Evolutionary conservation across 2,888 invertebrate genomes (phyloP), one percentile per base, ranked within the genome.

Genomic region (Cecidostiba fungosa): DNA sequence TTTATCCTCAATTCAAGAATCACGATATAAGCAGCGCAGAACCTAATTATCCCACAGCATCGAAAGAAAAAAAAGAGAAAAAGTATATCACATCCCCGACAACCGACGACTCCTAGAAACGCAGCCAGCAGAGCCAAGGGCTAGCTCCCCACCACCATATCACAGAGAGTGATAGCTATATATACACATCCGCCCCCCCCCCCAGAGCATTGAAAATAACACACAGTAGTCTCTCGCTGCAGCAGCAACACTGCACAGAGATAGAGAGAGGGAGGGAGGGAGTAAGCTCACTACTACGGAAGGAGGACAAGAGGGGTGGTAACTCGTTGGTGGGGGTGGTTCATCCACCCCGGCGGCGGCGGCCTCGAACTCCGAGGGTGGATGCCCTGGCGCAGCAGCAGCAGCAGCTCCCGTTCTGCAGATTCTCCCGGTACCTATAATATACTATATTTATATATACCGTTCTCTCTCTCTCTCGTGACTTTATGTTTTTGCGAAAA

Each of bases 301-400:
- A 73, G 74, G 69, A 69, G 73, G 47, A 36, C 47, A 62, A 36
- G 16, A 69, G 85, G 32, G 81, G 54, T 10, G 62, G 47, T 1
- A 59, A 14, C 26, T 14, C 29, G 66, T 23, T 80, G 72, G 62
- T 74, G 26, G 79, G 69, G 43, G 50, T 80, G 76, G 83, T 83
- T 86, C 83, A 86, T 86, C 85, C 85, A 86, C 86, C 86, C 76
- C 82, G 82, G 77, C 47, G 39, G 23, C 59, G 59, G 66, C 69
- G 47, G 70, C 78, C 74, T 74, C 82, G 77, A 82, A 82, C 82
- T 74, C 82, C 6, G 82, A 79, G 85, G 83, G 86, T 83, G 86
- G 86, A 86, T 86, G 86, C 80, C 86, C 83, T 79, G 79, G 77
- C 80, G 50, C 54, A 23, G 54, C 78, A 14, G 32, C 43, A 54